Conservation (phyloP, 2,797 vertebrate species). For the Orientallactaga sibirica region DNA sequence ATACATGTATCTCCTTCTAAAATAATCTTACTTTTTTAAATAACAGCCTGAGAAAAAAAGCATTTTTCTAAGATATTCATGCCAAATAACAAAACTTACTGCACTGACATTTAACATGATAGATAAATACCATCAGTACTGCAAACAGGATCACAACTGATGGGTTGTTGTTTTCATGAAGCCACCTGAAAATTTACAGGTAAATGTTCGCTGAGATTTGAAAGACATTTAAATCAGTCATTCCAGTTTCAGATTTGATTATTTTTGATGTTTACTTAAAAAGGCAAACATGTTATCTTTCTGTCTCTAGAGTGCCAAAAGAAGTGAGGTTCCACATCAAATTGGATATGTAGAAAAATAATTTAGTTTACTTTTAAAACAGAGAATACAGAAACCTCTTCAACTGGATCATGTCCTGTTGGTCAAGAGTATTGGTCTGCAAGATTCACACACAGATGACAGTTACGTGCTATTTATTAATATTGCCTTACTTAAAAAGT, state of each 20-base stretch:
- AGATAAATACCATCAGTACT: constrained; percentile 30
- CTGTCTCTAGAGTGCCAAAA: neutral
- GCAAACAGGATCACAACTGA: constrained; percentile 50
- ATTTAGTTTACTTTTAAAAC: neutral
- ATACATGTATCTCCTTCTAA: neutral
- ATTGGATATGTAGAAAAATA: neutral
- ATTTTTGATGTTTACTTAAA: constrained; percentile 36
- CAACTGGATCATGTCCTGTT: neutral
- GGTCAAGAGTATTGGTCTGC: neutral
- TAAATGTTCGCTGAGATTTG: constrained; percentile 65
- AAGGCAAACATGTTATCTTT: neutral
- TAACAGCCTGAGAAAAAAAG: neutral
- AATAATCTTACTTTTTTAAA: constrained; percentile 58
- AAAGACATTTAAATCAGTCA: constrained; percentile 64
- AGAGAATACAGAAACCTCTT: neutral
- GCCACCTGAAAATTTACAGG: constrained; percentile 66
- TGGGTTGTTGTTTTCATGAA: constrained; percentile 61
- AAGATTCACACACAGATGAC: neutral
- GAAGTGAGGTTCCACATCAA: neutral
- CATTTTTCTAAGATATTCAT: constrained; percentile 43
- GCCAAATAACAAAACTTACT: constrained; percentile 46
- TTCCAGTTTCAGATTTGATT: constrained; percentile 66
- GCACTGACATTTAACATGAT: constrained; percentile 64
- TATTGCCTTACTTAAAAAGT: constrained; percentile 10
- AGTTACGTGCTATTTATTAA: neutral